Evolutionary conservation across 2,888 invertebrate species (phyloP), one percentile per base, ranked within the genome.

Genomic region (Furcula furcula): DNA sequence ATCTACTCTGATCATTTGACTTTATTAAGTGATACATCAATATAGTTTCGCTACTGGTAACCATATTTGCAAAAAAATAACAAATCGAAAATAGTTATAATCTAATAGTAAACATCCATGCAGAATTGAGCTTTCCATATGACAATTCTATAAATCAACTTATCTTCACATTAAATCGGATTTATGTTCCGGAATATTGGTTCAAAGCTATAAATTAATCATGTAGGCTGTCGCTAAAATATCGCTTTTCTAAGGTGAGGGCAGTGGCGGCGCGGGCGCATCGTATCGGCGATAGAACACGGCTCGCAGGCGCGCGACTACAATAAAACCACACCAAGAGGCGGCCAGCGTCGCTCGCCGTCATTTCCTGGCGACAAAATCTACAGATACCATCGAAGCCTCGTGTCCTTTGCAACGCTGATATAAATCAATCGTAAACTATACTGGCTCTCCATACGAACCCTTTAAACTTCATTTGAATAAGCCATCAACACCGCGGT

Each of bases 141-240:
- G 60, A 57, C 65, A 62, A 72, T 69, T 53, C 55, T 55, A 84
- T 85, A 82, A 84, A 85, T 86, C 82, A 84, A 76, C 66, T 76
- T 84, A 85, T 85, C 84, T 80, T 40, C 69, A 65, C 69, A 75
- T 84, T 77, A 76, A 74, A 83, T 85, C 83, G 72, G 66, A 79
- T 76, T 76, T 79, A 73, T 57, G 74, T 67, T 65, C 72, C 71
- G 58, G 72, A 77, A 79, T 80, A 80, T 76, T 68, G 75, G 83
- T 80, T 73, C 70, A 54, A 67, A 55, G 70, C 83, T 67, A 87
- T 87, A 86, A 86, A 87, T 87, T 85, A 87, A 87, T 86, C 87
- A 87, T 86, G 87, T 87, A 79, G 68, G 76, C 85, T 82, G 85
- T 86, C 86, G 84, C 84, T 85, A 80, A 86, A 85, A 82, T 86